These are phyloP conservation scores for Acrocyrtus sp. DNA, from an alignment of 2,888 invertebrate species.

Conservation along the genomic window DNA sequence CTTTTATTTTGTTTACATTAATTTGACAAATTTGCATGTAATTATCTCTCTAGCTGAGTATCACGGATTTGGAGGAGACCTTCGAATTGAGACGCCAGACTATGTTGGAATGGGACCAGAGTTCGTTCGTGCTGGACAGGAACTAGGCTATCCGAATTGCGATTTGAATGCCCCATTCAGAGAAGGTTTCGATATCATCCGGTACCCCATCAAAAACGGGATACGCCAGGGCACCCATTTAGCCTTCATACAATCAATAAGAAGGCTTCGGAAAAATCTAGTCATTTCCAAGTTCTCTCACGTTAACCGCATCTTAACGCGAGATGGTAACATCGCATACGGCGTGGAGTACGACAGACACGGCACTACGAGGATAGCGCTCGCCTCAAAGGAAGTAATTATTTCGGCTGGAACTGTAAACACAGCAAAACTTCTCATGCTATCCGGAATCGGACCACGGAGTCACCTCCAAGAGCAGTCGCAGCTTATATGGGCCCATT, in stretches of 20 bases:
- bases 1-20: neutral
- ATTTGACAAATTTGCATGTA: neutral
- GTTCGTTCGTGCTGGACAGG: conserved; percentile 4
- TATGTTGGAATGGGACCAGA: neutral
- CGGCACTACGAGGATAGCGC: neutral
- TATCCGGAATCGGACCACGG: neutral
- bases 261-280: conserved; percentile 1
- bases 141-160: conserved; percentile 19
- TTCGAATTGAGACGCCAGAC: conserved; percentile 22
- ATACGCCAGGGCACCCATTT: conserved; percentile 29
- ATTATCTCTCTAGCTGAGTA: conserved; percentile 5
- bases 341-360: conserved; percentile 29
- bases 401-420: neutral
- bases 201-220: conserved; percentile 10
- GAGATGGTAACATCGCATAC: conserved; percentile 15
- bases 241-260: conserved; percentile 36
- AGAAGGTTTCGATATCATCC: conserved; percentile 26
- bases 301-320: conserved; percentile 21
- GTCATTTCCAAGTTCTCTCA: conserved; percentile 27
- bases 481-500: conserved; percentile 41
- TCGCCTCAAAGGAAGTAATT: conserved; percentile 1
- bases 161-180: conserved; percentile 30
- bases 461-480: neutral
- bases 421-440: neutral
- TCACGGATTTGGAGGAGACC: conserved; percentile 28